Conservation (phyloP, 1,140 invertebrate genomes). For the Formica selysi region DNA sequence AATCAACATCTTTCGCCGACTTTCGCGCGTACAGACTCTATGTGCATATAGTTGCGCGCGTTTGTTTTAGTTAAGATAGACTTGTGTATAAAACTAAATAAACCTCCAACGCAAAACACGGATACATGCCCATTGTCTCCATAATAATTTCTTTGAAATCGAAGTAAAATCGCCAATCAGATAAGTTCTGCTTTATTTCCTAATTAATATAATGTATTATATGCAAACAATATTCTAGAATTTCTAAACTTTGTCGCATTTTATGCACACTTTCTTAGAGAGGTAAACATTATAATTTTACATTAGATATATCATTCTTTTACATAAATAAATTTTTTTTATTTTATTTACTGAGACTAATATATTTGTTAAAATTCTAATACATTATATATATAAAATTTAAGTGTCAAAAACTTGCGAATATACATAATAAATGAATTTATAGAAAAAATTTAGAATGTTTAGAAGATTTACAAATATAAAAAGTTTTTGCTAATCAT, state of each 20-base stretch:
- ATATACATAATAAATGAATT: background rate
- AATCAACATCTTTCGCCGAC: constrained; percentile 31
- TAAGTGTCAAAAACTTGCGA: background rate
- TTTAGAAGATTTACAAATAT: background rate
- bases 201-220: background rate
- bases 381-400: background rate
- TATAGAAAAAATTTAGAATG: background rate
- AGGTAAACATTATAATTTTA: background rate
- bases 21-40: constrained; percentile 54
- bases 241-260: background rate
- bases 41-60: background rate
- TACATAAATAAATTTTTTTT: background rate
- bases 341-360: background rate
- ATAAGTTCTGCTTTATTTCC: background rate
- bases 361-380: background rate
- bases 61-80: constrained; percentile 22
- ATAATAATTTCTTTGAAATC: constrained; percentile 1
- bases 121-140: background rate
- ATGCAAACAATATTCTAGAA: background rate
- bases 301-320: background rate
- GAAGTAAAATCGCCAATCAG: background rate
- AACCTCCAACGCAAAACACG: constrained; percentile 21
- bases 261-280: background rate
- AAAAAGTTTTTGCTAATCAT: too few species aligned
- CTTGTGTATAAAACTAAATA: constrained; percentile 30